These are phyloP conservation scores for Gavialis gangeticus DNA, from an alignment of 2,113 vertebrate species.

Conservation along the genomic window DNA sequence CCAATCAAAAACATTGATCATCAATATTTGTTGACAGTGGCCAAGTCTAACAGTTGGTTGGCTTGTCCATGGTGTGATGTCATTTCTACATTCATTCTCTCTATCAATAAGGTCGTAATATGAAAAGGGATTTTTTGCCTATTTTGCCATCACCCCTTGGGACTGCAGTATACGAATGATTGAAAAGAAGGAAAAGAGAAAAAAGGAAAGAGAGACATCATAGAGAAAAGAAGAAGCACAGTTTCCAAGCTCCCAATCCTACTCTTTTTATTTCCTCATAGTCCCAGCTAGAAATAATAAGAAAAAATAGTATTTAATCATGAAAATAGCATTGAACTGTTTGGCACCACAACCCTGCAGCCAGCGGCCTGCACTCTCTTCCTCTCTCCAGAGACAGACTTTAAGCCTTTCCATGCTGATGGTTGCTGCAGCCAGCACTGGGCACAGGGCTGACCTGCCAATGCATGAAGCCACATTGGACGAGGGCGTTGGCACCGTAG, in stretches of 20 bases:
- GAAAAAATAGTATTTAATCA: background rate
- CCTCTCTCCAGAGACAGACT: background rate
- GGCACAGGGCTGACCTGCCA: too few relatives aligned
- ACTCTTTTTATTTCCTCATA: background rate
- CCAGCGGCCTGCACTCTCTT: accelerated
- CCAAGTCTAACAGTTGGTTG: background rate
- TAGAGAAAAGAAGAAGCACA: background rate
- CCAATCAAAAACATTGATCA: background rate
- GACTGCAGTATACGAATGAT: slow-evolving; percentile 22
- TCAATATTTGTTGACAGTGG: background rate
- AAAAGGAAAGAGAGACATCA: accelerated
- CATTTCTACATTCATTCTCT: background rate
- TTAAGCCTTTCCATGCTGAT: background rate
- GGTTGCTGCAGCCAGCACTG: background rate
- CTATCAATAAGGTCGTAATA: background rate
- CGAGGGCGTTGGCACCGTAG: background rate
- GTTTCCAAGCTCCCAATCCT: slow-evolving; percentile 4
- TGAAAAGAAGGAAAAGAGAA: background rate
- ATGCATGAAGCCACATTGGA: background rate
- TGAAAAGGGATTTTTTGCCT: slow-evolving; percentile 18
- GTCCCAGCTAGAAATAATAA: background rate
- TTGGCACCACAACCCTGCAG: accelerated
- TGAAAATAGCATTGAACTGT: background rate
- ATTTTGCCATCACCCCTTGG: background rate
- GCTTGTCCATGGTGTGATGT: background rate